Conservation (phyloP, 1,140 invertebrate species). For the Platorchestia sp. region DNA sequence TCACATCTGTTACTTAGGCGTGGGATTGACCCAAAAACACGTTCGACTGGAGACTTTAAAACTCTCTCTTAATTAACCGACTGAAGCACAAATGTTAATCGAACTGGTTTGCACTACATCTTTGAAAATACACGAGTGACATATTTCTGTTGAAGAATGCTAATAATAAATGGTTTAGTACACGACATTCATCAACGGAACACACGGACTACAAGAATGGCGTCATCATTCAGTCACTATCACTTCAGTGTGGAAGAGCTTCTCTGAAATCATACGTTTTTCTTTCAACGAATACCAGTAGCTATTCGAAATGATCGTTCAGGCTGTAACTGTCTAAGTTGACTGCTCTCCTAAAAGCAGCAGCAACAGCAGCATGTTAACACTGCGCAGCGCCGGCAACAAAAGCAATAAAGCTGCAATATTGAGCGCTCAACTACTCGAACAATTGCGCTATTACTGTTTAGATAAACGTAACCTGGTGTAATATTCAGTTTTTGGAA, state of each 20-base stretch:
- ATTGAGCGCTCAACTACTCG: background rate
- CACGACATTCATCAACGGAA: background rate
- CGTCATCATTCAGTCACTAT: background rate
- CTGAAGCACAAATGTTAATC: background rate
- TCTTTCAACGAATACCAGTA: background rate
- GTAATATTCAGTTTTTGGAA: background rate
- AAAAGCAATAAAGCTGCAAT: constrained; percentile 3
- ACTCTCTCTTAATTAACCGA: background rate
- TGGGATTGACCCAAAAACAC: background rate
- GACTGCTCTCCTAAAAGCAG: constrained; percentile 24
- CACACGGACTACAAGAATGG: background rate
- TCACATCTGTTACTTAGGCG: background rate
- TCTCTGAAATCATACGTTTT: background rate
- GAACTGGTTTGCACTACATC: background rate
- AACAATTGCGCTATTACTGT: constrained; percentile 14
- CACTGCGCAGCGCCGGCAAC: background rate
- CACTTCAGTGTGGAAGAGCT: background rate
- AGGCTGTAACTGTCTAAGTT: background rate
- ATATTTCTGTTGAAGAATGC: background rate
- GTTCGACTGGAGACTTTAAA: background rate
- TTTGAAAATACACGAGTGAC: background rate
- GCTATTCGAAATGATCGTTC: constrained; percentile 12
- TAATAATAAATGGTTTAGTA: background rate
- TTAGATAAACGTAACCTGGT: background rate
- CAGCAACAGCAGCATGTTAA: constrained; percentile 31